A percentile compares a stretch with the other conserved stretches of the same genome.
phyloP scores from a whole-genome alignment of 2,888 invertebrate genomes.

The Eilema sororculum region DNA sequence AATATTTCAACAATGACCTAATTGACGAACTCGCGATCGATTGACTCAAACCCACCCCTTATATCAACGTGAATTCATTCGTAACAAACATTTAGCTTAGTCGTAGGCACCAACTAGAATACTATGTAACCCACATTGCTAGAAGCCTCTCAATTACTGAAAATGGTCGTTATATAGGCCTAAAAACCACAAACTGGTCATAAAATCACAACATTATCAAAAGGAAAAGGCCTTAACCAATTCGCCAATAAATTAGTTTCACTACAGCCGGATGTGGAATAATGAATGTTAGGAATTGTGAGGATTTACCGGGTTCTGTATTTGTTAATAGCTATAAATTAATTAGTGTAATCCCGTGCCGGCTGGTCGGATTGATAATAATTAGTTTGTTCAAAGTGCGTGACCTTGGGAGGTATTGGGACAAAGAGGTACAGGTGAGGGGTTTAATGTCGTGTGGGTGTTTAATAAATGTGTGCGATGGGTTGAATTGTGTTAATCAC shows the following conservation, averaged over 20 bases:
- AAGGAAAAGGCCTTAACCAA: slow-evolving; percentile 26
- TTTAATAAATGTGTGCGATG: not conserved
- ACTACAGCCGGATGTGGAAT: slow-evolving; percentile 48
- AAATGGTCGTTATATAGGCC: slow-evolving; percentile 1
- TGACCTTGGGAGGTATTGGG: slow-evolving; percentile 37
- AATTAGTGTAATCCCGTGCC: slow-evolving; percentile 47
- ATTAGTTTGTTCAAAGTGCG: slow-evolving; percentile 52
- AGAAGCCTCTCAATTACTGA: not conserved
- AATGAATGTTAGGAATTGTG: slow-evolving; percentile 51
- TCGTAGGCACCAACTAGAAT: not conserved
- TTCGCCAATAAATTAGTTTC: slow-evolving; percentile 48
- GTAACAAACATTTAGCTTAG: not conserved
- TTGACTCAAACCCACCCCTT: not conserved
- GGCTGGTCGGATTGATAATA: slow-evolving; percentile 52
- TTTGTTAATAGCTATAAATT: slow-evolving; percentile 58
- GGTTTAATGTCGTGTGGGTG: not conserved
- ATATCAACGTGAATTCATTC: not conserved
- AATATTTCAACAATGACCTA: not conserved
- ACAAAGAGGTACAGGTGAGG: not conserved
- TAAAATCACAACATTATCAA: slow-evolving; percentile 24
- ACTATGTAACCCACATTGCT: not conserved
- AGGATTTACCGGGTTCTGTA: slow-evolving; percentile 47
- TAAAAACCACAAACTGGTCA: slow-evolving; percentile 12
- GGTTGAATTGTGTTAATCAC: not conserved
- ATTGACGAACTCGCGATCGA: not conserved